A percentile compares a stretch with the other conserved stretches of the same genome.
Evolutionary conservation across 2,797 vertebrate species (phyloP).

Genomic region (Chaetophractus vellerosus): DNA sequence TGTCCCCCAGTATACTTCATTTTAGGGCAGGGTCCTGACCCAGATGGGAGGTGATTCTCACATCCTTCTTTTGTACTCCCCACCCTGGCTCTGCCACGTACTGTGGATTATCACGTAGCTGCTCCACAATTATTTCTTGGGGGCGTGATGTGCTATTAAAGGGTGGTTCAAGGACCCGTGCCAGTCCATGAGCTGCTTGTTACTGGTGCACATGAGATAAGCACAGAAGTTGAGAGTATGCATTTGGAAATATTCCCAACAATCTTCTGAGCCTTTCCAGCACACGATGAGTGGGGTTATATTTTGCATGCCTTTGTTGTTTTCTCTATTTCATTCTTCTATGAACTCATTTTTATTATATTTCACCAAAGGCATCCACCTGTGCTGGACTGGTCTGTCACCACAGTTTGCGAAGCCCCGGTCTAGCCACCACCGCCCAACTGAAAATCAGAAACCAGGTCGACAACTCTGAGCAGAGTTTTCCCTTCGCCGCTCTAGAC

Average conservation of each 20-base stretch:
- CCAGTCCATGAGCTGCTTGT: neutral
- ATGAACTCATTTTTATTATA: neutral
- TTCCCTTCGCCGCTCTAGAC: neutral
- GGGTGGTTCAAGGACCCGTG: neutral
- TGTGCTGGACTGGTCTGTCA: neutral
- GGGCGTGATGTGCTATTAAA: neutral
- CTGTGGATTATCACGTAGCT: neutral
- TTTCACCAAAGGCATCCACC: neutral
- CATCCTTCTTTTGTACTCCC: neutral
- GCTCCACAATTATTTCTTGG: neutral
- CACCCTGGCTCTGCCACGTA: neutral
- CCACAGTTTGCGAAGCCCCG: neutral
- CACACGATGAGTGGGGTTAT: neutral
- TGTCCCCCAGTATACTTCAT: neutral
- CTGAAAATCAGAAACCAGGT: neutral
- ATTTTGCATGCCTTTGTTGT: neutral
- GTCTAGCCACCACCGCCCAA: neutral
- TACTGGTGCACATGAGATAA: neutral
- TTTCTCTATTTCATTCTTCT: neutral
- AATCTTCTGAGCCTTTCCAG: neutral
- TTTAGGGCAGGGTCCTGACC: neutral
- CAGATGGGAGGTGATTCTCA: neutral
- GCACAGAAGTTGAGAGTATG: neutral
- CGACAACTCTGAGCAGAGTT: neutral
- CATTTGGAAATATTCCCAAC: neutral